A percentile compares a stretch with the other conserved stretches of the same genome.
Evolutionary conservation across 2,888 invertebrate species (phyloP).

Genomic region (Coelinius sp.): DNA sequence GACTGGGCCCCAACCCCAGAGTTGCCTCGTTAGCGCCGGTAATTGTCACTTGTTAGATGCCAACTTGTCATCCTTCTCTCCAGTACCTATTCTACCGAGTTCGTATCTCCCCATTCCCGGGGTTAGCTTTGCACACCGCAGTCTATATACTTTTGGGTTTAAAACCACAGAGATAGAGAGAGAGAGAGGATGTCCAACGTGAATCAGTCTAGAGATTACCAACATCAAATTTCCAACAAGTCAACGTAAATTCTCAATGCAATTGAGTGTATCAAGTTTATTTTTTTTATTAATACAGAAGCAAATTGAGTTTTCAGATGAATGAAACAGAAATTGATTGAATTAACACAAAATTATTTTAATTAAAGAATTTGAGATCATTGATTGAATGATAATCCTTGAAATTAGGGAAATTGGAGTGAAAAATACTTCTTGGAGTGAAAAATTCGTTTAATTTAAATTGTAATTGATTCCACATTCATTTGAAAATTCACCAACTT

Average conservation of each 20-base stretch:
- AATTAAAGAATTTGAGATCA: not conserved
- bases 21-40: conserved; percentile 59
- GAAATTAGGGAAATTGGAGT: not conserved
- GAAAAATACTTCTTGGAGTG: not conserved
- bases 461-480: not conserved
- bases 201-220: conserved; percentile 26
- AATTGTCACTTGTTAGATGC: conserved; percentile 62
- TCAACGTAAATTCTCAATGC: conserved; percentile 9
- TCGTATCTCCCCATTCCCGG: conserved; percentile 19
- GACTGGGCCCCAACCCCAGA: conserved; percentile 39
- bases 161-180: conserved; percentile 3
- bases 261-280: not conserved
- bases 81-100: conserved; percentile 26
- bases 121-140: conserved; percentile 11
- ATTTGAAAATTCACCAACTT: no score
- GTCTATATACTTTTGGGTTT: conserved; percentile 23
- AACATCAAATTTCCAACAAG: conserved; percentile 1
- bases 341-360: not conserved
- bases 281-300: not conserved
- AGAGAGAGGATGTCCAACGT: conserved; percentile 8
- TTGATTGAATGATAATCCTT: not conserved
- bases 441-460: not conserved
- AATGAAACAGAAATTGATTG: not conserved
- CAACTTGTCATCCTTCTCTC: conserved; percentile 47
- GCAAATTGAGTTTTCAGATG: not conserved